Evolutionary conservation across 2,888 invertebrate species (phyloP).

Genomic region (Malachius bipustulatus): DNA sequence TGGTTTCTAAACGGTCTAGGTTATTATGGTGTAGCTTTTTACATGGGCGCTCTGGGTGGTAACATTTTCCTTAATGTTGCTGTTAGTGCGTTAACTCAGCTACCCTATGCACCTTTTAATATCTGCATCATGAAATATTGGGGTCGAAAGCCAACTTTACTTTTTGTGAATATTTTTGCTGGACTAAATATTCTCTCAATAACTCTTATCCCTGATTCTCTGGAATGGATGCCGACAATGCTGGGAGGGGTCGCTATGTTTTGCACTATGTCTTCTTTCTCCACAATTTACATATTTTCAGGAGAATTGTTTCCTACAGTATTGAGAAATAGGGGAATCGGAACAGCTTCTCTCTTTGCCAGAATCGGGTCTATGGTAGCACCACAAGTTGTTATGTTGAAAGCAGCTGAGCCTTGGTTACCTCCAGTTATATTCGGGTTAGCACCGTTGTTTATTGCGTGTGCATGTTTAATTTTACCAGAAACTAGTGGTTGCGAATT

Average conservation of each 20-base stretch:
- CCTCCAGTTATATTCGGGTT: constrained; percentile 30
- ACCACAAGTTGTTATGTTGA: constrained; percentile 29
- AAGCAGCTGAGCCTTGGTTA: constrained; percentile 23
- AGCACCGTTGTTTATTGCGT: constrained; percentile 26
- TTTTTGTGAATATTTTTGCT: too few relatives aligned
- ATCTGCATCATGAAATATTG: too few relatives aligned
- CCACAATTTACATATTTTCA: constrained; percentile 57
- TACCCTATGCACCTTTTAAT: too few relatives aligned
- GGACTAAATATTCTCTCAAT: too few relatives aligned
- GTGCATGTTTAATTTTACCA: constrained; percentile 29
- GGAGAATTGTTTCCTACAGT: constrained; percentile 71
- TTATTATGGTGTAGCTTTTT: constrained; percentile 82
- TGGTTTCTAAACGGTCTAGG: constrained; percentile 79
- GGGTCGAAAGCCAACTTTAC: too few relatives aligned
- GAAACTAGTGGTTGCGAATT: constrained; percentile 35
- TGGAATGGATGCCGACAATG: too few relatives aligned
- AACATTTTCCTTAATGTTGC: constrained; percentile 76
- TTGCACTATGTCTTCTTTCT: too few relatives aligned
- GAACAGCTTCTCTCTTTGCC: constrained; percentile 61
- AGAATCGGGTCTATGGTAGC: constrained; percentile 63
- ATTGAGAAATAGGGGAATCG: constrained; percentile 63
- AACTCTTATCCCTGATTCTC: too few relatives aligned
- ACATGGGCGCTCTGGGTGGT: constrained; percentile 67
- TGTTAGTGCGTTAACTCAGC: too few relatives aligned
- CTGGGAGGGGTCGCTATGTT: too few relatives aligned